Evolutionary conservation across 2,797 vertebrate genomes (phyloP).

Genomic region (Salmo trutta): DNA sequence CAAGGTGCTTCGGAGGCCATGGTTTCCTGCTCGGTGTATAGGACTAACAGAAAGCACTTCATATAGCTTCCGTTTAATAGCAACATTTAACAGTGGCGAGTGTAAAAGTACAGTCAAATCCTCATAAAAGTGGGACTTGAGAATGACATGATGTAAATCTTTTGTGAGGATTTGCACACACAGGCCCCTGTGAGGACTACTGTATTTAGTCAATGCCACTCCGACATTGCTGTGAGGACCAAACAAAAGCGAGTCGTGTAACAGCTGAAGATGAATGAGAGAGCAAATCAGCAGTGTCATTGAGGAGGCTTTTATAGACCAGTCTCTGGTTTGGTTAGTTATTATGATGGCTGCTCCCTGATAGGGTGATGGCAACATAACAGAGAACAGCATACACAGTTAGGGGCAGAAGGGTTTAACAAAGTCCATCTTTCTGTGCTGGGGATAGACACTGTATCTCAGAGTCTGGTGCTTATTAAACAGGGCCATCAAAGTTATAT

Average conservation of each 20-base stretch:
- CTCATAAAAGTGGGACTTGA: conserved; percentile 15
- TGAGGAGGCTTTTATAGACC: conserved; percentile 33
- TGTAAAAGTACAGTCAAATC: not conserved
- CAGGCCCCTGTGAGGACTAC: not conserved
- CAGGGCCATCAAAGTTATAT: not conserved
- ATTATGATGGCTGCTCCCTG: not conserved
- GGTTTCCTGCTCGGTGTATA: not conserved
- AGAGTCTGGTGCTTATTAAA: not conserved
- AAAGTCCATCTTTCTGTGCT: not conserved
- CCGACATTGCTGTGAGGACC: not conserved
- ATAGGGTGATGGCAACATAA: not conserved
- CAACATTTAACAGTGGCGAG: not conserved
- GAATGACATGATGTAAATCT: not conserved
- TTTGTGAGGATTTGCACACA: not conserved
- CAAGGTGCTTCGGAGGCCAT: not conserved
- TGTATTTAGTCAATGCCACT: too few species aligned
- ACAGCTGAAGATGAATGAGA: conserved; percentile 35
- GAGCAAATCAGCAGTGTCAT: conserved; percentile 31
- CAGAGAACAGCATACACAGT: not conserved
- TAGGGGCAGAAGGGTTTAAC: not conserved
- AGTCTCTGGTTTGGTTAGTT: not conserved
- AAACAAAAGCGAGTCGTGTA: conserved; percentile 13
- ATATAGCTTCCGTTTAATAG: too few species aligned
- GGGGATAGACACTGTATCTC: not conserved
- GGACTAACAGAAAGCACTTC: conserved; percentile 2